These are phyloP conservation scores for Dryas iulia DNA, from an alignment of 1,140 invertebrate genomes.

Conservation along the genomic window DNA sequence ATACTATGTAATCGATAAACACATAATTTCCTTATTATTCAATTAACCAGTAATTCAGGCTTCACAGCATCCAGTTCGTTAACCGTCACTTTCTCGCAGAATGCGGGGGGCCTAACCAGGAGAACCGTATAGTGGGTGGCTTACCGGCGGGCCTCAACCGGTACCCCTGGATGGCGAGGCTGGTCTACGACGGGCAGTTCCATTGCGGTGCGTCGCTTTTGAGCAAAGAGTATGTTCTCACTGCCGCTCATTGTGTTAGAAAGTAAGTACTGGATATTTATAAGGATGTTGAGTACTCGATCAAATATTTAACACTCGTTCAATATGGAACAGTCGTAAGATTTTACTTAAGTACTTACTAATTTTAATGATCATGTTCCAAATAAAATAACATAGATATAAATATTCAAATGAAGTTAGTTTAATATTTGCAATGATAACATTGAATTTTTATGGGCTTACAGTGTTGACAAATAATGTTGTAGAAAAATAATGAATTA, in stretches of 20 bases:
- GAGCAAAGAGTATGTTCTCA: conserved; percentile 86
- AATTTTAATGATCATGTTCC: background rate
- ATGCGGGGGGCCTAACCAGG: conserved; percentile 86
- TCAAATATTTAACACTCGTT: too few species aligned
- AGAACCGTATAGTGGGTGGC: conserved; percentile 87
- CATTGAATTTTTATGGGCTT: too few species aligned
- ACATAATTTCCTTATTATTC: conserved; percentile 31
- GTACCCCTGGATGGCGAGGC: conserved; percentile 92
- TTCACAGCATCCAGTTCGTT: conserved; percentile 32
- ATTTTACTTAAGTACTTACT: background rate
- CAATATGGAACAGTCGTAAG: background rate
- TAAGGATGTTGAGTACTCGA: background rate
- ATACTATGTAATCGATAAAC: background rate
- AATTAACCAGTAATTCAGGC: conserved; percentile 20
- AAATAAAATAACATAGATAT: background rate
- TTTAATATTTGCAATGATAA: too few species aligned
- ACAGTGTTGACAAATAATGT: too few species aligned
- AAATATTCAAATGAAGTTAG: too few species aligned
- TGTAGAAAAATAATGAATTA: background rate
- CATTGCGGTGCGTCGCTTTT: conserved; percentile 93
- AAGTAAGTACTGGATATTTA: conserved; percentile 69
- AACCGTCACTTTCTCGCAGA: conserved; percentile 76
- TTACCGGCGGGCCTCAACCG: conserved; percentile 88
- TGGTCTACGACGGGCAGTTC: conserved; percentile 92
- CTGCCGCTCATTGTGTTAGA: conserved; percentile 86